Conservation (phyloP, 1,140 invertebrate genomes). For the Macrotrachela quadricornifera region DNA sequence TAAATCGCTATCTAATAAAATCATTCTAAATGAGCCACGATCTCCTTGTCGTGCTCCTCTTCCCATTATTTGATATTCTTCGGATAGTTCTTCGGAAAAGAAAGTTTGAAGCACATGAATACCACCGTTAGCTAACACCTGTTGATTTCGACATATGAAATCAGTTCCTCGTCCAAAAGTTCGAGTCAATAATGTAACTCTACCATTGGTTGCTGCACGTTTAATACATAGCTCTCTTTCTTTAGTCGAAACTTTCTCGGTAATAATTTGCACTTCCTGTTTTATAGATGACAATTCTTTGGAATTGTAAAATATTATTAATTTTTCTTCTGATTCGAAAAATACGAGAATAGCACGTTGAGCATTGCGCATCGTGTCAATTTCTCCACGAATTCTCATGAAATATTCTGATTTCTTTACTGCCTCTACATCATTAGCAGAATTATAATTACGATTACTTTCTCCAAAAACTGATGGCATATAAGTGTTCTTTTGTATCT, state of each 20-base stretch:
- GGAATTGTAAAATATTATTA: not conserved
- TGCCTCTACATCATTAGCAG: not conserved
- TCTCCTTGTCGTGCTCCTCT: not conserved
- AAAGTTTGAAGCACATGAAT: not conserved
- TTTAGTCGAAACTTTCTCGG: not conserved
- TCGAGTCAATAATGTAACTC: not conserved
- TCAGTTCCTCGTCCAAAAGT: not conserved
- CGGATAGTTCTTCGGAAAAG: not conserved
- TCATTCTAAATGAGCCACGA: not conserved
- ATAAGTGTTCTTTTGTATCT: no score
- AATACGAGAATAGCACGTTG: not conserved
- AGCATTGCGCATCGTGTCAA: not conserved
- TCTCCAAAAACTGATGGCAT: not conserved
- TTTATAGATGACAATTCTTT: not conserved
- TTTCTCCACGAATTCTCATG: not conserved
- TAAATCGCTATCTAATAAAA: no score
- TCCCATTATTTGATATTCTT: not conserved
- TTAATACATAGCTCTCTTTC: not conserved
- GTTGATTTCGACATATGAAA: not conserved
- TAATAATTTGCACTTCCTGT: not conserved
- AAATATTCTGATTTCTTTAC: not conserved
- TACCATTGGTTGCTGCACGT: not conserved
- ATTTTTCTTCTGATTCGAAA: not conserved
- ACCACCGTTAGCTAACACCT: not conserved
- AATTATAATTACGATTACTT: not conserved